phyloP scores from a whole-genome alignment of 2,888 invertebrate species.

The Chymomyza caudatula region DNA sequence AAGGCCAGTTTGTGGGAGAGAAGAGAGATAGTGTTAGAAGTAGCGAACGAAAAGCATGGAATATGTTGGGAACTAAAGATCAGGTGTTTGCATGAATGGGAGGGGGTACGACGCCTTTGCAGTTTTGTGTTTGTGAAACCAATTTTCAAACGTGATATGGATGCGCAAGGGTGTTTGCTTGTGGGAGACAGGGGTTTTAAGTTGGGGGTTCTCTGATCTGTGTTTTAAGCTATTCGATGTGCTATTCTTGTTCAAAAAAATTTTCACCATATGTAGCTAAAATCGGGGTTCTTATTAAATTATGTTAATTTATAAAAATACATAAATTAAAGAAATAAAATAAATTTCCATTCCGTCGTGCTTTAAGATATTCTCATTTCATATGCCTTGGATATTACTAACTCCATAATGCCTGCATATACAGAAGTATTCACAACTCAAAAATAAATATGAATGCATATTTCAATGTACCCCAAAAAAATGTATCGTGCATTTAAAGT shows the following conservation, averaged over 20 bases:
- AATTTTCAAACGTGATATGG: neutral
- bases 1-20: neutral
- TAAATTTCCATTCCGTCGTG: conserved; percentile 51
- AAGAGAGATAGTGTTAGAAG: conserved; percentile 2
- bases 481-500: conserved; percentile 13
- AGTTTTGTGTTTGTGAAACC: neutral
- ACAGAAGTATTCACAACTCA: conserved; percentile 8
- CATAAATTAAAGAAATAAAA: conserved; percentile 25
- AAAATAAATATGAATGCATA: conserved; percentile 32
- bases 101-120: neutral
- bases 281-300: conserved; percentile 54
- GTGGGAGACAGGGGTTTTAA: neutral
- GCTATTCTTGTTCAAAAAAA: neutral
- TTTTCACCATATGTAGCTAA: conserved; percentile 48
- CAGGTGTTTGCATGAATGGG: neutral
- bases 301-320: conserved; percentile 15
- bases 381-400: conserved; percentile 21
- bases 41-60: conserved; percentile 2
- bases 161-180: neutral
- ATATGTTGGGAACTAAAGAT: neutral
- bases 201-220: neutral
- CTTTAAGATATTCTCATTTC: conserved; percentile 43
- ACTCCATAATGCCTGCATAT: neutral
- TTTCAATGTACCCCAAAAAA: conserved; percentile 1
- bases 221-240: conserved; percentile 20